Evolutionary conservation across 2,113 vertebrate genomes (phyloP).

Genomic region (Tor tambroides): DNA sequence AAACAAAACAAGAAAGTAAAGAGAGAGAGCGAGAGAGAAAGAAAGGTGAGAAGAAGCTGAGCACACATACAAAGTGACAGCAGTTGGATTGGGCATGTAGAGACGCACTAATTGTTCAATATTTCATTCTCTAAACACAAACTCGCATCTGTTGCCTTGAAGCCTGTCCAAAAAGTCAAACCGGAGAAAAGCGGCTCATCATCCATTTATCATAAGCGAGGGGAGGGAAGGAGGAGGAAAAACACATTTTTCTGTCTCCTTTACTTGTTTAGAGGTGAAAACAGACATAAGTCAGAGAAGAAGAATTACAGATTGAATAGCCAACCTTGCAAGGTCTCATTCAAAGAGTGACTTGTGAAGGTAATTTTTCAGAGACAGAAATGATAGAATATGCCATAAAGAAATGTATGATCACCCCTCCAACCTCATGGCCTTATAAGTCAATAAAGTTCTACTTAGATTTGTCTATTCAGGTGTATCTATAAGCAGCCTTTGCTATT

Average conservation of each 20-base stretch:
- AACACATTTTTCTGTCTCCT: conserved; percentile 27
- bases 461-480: background rate
- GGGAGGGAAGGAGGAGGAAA: conserved; percentile 10
- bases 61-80: conserved; percentile 6
- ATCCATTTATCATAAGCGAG: conserved; percentile 45
- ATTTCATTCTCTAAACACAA: conserved; percentile 52
- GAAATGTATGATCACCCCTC: background rate
- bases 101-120: conserved; percentile 42
- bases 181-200: background rate
- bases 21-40: background rate
- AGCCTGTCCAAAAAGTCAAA: conserved; percentile 44
- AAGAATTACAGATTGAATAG: conserved; percentile 12
- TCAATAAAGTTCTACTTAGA: background rate
- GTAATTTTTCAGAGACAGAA: background rate
- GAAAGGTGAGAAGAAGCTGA: background rate
- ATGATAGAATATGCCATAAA: background rate
- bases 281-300: conserved; percentile 22
- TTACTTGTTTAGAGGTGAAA: conserved; percentile 38
- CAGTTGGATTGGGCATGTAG: conserved; percentile 6
- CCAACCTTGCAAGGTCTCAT: background rate
- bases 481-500: background rate
- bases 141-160: conserved; percentile 42
- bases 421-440: background rate
- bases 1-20: background rate
- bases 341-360: conserved; percentile 4